Conservation (phyloP, 2,113 vertebrate genomes). For the Cyrtonyx montezumae region DNA sequence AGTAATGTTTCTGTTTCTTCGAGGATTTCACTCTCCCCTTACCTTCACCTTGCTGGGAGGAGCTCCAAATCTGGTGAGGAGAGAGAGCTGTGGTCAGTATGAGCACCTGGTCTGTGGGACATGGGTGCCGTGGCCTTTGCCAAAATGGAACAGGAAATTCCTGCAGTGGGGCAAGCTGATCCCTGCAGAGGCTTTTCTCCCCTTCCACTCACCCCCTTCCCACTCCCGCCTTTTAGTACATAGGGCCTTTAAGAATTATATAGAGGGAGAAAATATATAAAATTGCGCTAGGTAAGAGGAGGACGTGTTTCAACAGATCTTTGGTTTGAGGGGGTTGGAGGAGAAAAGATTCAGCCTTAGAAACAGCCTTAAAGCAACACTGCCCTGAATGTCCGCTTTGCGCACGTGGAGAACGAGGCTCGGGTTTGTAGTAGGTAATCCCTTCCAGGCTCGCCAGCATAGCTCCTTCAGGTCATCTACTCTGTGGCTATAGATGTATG, state of each 20-base stretch:
- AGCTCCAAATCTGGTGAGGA: not conserved
- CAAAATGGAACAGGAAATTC: not conserved
- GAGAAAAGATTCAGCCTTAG: slow-evolving; percentile 62
- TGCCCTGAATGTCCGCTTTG: slow-evolving; percentile 69
- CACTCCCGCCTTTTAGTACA: slow-evolving; percentile 39
- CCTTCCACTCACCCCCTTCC: not conserved
- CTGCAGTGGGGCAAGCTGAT: slow-evolving; percentile 41
- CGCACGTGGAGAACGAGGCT: not conserved
- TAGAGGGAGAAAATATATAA: slow-evolving; percentile 42
- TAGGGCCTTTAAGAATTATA: slow-evolving; percentile 59
- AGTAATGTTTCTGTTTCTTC: slow-evolving; percentile 18
- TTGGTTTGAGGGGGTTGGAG: not conserved
- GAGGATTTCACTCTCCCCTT: not conserved
- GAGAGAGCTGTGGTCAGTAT: not conserved
- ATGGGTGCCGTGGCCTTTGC: not conserved
- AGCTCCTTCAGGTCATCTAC: slow-evolving; percentile 56
- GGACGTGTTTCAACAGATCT: slow-evolving; percentile 36
- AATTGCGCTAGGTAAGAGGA: slow-evolving; percentile 41
- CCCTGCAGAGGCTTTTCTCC: not conserved
- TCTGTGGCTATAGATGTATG: slow-evolving; percentile 43
- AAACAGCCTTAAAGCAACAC: slow-evolving; percentile 76
- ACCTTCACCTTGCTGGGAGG: not conserved
- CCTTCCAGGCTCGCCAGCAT: slow-evolving; percentile 24
- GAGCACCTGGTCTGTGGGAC: not conserved
- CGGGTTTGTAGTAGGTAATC: slow-evolving; percentile 19